Conservation (phyloP, 2,113 vertebrate genomes). For the Sceloporus tristichus region DNA sequence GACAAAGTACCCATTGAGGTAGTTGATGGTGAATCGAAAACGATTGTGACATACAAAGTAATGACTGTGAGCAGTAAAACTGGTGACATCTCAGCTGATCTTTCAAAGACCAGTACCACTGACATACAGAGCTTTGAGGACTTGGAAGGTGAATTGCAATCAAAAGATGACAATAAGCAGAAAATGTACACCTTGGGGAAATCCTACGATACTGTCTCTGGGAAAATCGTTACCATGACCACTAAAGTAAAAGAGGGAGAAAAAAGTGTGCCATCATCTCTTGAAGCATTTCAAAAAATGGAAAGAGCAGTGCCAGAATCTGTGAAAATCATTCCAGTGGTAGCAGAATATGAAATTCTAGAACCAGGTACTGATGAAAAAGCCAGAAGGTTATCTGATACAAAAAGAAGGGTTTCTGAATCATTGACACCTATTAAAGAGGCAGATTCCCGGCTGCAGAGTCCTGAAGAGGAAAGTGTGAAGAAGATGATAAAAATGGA, state of each 20-base stretch:
- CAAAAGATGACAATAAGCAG: constrained; percentile 82
- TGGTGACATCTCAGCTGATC: constrained; percentile 76
- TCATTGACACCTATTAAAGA: constrained; percentile 83
- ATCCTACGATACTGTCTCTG: constrained; percentile 86
- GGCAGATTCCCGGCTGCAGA: constrained; percentile 79
- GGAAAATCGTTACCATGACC: constrained; percentile 86
- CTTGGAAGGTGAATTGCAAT: constrained; percentile 82
- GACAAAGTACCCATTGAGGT: constrained; percentile 90
- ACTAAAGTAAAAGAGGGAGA: constrained; percentile 77
- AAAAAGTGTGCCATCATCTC: constrained; percentile 59
- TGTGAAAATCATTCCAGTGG: constrained; percentile 73
- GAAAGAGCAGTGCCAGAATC: constrained; percentile 68
- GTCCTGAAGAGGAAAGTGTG: constrained; percentile 75
- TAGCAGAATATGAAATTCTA: constrained; percentile 84
- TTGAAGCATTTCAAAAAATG: constrained; percentile 66
- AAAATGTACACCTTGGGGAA: constrained; percentile 87
- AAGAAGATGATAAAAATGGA: constrained; percentile 62
- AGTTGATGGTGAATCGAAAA: constrained; percentile 85
- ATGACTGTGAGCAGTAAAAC: constrained; percentile 83
- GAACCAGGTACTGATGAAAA: constrained; percentile 77
- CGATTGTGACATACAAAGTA: constrained; percentile 82
- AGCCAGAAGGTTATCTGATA: constrained; percentile 78
- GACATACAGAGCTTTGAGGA: constrained; percentile 85
- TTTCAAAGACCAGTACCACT: constrained; percentile 74
- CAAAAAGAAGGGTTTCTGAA: constrained; percentile 77